Evolutionary conservation across 2,888 invertebrate species (phyloP), one percentile per base, ranked within the genome.

Genomic region (Erebia palarica): DNA sequence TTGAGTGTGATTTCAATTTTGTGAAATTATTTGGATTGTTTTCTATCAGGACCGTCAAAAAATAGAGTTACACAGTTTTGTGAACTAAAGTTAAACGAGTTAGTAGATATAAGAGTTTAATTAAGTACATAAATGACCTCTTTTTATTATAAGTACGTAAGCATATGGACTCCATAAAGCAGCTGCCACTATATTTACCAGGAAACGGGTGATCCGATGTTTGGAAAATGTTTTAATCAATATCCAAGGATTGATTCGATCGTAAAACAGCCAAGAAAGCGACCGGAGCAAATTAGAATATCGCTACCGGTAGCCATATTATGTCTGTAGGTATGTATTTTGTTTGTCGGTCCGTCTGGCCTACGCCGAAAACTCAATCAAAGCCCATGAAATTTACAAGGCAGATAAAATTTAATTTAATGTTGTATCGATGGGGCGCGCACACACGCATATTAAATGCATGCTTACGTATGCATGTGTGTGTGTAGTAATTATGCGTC

Each of bases 401-500:
- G 86, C 84, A 90, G 89, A 90, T 92, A 89, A 89, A 88, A 87
- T 87, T 89, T 88, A 88, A 90, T 90, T 89, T 91, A 88, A 89
- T 85, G 88, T 88, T 89, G 88, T 89, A 87, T 89, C 86, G 86
- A 85, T 87, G 85, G 81, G 78, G 78, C 81, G 82, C 80, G 81
- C 80, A 78, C 75, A 77, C 85, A 85, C 84, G 84, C 66, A 60
- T 59, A 66, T 21, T 49, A 21, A 42, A 51, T 61, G 18, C 47
- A 47, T 55, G 8, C 16, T 64, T 13, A 64, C 74, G 76, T 84
- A 84, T 81, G 86, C 84, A 84, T 84, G 87, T 88, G 83, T 85
- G 89, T 90, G 86, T 87, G 86, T 84, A 87, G 89, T 93, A 92
- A 93, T 93, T 93, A 93, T 91, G 91, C 89, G 89, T 86, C 86